These are phyloP conservation scores for Nephila pilipes DNA, from an alignment of 1,140 invertebrate genomes.

Conservation along the genomic window DNA sequence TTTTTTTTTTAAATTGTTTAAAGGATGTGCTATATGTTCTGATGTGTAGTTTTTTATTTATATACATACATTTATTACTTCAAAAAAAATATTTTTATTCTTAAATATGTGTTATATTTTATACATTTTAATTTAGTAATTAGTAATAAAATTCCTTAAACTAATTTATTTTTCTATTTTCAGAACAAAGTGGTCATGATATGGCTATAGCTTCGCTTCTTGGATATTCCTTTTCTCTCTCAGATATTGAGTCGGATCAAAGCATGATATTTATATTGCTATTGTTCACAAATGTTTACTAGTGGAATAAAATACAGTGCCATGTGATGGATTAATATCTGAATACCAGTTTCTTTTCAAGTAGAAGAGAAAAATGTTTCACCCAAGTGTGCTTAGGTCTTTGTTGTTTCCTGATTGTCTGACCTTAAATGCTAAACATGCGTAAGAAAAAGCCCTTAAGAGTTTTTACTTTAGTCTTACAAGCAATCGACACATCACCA, in stretches of 20 bases:
- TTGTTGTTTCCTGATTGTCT: conserved; percentile 46
- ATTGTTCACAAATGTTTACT: neutral
- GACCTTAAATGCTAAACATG: conserved; percentile 51
- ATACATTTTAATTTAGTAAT: too few relatives aligned
- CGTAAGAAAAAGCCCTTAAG: conserved; percentile 74
- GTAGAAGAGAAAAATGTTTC: conserved; percentile 30
- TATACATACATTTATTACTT: too few relatives aligned
- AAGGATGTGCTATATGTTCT: too few relatives aligned
- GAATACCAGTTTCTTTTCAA: conserved; percentile 2
- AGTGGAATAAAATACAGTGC: conserved; percentile 13
- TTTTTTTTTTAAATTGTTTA: too few relatives aligned
- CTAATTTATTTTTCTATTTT: too few relatives aligned
- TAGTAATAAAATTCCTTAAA: too few relatives aligned
- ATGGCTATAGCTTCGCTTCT: neutral
- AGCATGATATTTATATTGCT: neutral
- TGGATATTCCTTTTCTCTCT: neutral
- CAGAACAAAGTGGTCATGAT: neutral
- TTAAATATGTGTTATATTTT: too few relatives aligned
- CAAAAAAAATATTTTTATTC: too few relatives aligned
- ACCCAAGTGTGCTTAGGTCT: neutral
- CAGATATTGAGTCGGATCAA: neutral
- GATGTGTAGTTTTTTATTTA: too few relatives aligned
- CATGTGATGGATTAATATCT: conserved; percentile 64
- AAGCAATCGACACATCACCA: conserved; percentile 11
- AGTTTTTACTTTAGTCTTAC: conserved; percentile 68